Percentiles rank a stretch among this genome's conserved stretches.
These are phyloP conservation scores for Cephus spinipes DNA, from an alignment of 2,888 invertebrate species.

Conservation along the genomic window DNA sequence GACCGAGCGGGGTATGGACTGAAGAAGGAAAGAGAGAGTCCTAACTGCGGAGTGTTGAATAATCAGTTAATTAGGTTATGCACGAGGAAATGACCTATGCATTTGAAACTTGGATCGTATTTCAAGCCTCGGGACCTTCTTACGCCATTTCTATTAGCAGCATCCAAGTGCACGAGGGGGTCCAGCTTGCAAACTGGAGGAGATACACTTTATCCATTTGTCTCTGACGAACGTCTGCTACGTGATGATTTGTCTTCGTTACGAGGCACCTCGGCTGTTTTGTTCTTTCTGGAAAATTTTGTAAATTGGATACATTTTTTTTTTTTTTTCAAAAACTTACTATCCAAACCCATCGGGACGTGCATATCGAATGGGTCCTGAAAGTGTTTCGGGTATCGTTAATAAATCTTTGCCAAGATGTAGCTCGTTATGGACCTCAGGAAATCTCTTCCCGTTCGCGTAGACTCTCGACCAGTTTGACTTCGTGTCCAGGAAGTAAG, in stretches of 20 bases:
- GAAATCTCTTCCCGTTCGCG: not conserved
- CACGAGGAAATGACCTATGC: conserved; percentile 64
- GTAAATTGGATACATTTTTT: not conserved
- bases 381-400: not conserved
- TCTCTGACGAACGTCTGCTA: not conserved
- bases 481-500: conserved; percentile 50
- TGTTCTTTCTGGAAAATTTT: not conserved
- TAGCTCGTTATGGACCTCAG: not conserved
- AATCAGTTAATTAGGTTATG: conserved; percentile 65
- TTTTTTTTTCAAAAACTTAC: not conserved
- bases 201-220: not conserved
- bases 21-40: conserved; percentile 14
- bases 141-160: not conserved
- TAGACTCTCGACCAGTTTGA: not conserved
- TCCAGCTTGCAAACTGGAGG: not conserved
- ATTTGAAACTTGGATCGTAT: conserved; percentile 43
- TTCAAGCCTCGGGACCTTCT: conserved; percentile 38
- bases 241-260: not conserved
- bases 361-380: not conserved
- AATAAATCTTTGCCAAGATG: not conserved
- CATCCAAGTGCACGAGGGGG: not conserved
- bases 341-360: not conserved
- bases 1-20: conserved; percentile 16
- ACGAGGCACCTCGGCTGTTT: not conserved
- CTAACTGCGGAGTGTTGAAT: conserved; percentile 49